phyloP scores from a whole-genome alignment of 1,140 invertebrate genomes.

The Diploscapter pachys region DNA sequence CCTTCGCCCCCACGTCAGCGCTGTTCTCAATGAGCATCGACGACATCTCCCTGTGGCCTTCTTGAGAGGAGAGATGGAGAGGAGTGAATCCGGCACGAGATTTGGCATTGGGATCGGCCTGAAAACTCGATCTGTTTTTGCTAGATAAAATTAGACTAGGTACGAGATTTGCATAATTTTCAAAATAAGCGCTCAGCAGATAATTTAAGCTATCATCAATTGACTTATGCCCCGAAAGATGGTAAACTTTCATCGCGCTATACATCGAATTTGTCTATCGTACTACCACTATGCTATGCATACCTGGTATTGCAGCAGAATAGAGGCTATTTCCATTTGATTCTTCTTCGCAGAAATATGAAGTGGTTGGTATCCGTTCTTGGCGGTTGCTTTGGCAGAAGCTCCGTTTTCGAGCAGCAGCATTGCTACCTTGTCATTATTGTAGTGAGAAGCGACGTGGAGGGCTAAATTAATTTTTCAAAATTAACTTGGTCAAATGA shows the following conservation, averaged over 20 bases:
- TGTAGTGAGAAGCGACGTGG: slow-evolving; percentile 96
- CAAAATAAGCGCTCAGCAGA: too few relatives aligned
- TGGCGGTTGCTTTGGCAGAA: slow-evolving; percentile 85
- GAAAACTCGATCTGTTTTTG: neutral
- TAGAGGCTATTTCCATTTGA: slow-evolving; percentile 80
- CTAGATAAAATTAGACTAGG: too few relatives aligned
- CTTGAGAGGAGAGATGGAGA: slow-evolving; percentile 85
- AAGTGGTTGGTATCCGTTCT: slow-evolving; percentile 96
- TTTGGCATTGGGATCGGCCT: slow-evolving; percentile 84
- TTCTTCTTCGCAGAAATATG: slow-evolving; percentile 98
- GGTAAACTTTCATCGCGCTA: too few relatives aligned
- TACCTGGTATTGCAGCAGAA: slow-evolving; percentile 81
- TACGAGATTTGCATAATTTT: too few relatives aligned
- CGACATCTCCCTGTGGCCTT: slow-evolving; percentile 90
- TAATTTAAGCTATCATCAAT: too few relatives aligned
- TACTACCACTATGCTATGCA: too few relatives aligned
- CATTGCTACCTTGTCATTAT: slow-evolving; percentile 78
- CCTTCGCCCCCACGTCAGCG: slow-evolving; percentile 81
- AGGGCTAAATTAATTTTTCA: slow-evolving; percentile 66
- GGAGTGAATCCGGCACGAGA: slow-evolving; percentile 91
- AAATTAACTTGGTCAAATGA: too few relatives aligned
- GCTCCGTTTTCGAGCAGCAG: slow-evolving; percentile 90
- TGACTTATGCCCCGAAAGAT: too few relatives aligned
- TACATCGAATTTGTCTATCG: too few relatives aligned
- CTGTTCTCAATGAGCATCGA: slow-evolving; percentile 85